A percentile compares a stretch with the other conserved stretches of the same genome.
Evolutionary conservation across 2,888 invertebrate species (phyloP).

Genomic region (Salpingus planirostris): DNA sequence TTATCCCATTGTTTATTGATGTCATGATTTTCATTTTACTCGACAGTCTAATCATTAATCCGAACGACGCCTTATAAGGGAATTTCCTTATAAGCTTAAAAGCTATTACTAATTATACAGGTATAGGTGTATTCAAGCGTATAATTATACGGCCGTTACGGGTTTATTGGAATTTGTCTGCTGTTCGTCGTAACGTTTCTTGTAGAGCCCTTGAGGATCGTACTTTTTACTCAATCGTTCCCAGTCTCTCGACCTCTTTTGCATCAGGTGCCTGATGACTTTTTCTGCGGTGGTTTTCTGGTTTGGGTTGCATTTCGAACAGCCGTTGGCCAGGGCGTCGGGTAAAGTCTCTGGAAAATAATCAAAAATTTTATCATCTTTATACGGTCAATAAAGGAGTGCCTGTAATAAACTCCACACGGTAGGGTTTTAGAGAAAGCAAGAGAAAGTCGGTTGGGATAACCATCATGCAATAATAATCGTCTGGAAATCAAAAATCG

Average conservation of each 20-base stretch:
- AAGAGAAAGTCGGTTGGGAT: constrained; percentile 8
- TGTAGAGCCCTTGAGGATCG: constrained; percentile 61
- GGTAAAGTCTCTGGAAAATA: constrained; percentile 55
- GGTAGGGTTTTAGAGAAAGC: constrained; percentile 9
- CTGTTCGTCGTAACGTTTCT: constrained; percentile 43
- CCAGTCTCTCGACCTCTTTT: constrained; percentile 59
- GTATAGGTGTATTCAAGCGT: no score
- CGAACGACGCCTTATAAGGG: no score
- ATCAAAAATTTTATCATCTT: constrained; percentile 5
- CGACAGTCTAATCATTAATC: no score
- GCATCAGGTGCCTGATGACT: constrained; percentile 55
- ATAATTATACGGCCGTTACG: no score
- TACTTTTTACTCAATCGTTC: constrained; percentile 55
- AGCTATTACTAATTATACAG: no score
- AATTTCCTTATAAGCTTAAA: no score
- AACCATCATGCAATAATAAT: no score
- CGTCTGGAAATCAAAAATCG: no score
- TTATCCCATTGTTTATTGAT: no score
- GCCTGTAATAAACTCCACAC: not conserved
- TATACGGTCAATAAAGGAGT: not conserved
- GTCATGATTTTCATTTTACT: no score
- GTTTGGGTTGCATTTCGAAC: constrained; percentile 56
- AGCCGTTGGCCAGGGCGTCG: constrained; percentile 59
- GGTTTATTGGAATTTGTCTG: no score
- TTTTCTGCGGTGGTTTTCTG: constrained; percentile 60